Percentiles rank a stretch among this genome's conserved stretches.
phyloP scores from a whole-genome alignment of 2,113 vertebrate species.

The Hydrolagus affinis region DNA sequence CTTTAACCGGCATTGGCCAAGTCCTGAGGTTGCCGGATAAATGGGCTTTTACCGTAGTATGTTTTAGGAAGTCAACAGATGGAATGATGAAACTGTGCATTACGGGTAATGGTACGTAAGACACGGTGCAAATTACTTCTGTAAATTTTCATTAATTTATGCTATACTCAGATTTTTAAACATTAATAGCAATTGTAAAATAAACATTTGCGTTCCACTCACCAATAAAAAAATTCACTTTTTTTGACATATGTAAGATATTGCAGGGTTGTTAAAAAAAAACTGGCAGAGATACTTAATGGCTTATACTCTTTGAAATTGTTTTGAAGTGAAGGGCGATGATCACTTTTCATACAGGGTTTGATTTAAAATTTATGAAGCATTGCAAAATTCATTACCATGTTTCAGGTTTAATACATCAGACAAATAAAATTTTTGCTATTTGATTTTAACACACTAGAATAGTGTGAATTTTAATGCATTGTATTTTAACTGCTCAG shows the following conservation, averaged over 20 bases:
- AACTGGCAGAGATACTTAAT: neutral
- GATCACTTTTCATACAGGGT: neutral
- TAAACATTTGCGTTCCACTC: neutral
- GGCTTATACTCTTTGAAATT: neutral
- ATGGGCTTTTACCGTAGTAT: too few relatives aligned
- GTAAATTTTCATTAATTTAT: constrained; percentile 7
- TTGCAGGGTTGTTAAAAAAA: neutral
- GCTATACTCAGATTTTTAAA: constrained; percentile 4
- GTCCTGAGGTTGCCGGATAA: too few relatives aligned
- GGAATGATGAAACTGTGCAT: constrained; percentile 4
- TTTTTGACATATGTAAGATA: neutral
- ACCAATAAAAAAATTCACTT: neutral
- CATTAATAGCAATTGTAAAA: neutral
- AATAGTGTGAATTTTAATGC: neutral
- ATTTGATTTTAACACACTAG: neutral
- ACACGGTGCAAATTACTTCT: neutral
- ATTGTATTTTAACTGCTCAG: neutral
- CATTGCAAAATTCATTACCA: constrained; percentile 19
- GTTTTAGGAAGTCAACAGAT: neutral
- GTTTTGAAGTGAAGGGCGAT: constrained; percentile 5
- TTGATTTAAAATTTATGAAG: neutral
- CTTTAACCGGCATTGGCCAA: too few relatives aligned
- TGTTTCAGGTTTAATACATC: neutral
- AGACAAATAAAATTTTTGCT: neutral
- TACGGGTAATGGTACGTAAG: constrained; percentile 2